Evolutionary conservation across 2,113 vertebrate genomes (phyloP), one percentile per base, ranked within the genome.

Genomic region (Passer domesticus): DNA sequence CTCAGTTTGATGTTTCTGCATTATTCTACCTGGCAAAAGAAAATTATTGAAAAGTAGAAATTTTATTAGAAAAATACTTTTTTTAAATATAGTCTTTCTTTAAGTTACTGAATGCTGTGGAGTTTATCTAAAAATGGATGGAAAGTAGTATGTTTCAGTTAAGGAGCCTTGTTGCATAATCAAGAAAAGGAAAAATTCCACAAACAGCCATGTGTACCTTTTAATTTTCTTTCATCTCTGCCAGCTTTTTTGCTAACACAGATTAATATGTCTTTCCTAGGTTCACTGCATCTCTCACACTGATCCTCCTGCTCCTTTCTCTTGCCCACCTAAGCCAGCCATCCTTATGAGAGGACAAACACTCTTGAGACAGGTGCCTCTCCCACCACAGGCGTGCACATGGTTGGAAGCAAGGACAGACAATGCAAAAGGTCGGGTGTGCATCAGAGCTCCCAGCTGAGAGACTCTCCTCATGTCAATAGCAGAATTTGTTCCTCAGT

Each of bases 391-490:
- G 24, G 30, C 2, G 4, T 21, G 39, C 67, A 15, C 35, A 4
- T 0, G 21, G 20, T 4, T 6, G 2, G n/a, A 76, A 37, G 39
- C 30, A 8, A 44, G 8, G 50, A 5, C 8, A 77, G 64, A 21
- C 3, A 20, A 4, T 7, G n/a, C 4, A 6, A 18, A 43, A 56
- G 1, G 1, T 0, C 31, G 10, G 33, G 49, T 41, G 8, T 64
- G 30, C 60, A 72, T 23, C 55, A 33, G 9, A 27, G 11, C 43
- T 80, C 43, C 47, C 60, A 50, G 21, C 39, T 66, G 9, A 27
- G 23, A 56, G 3, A 6, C 15, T 43, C 25, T 20, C 30, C 63
- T 64, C 10, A 8, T 13, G 10, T 21, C 0, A 0, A 9, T 0
- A 75, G 46, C 37, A 87, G 50, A 46, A 58, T n/a, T 74, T 55